Evolutionary conservation across 2,113 vertebrate species (phyloP), one percentile per base, ranked within the genome.

Genomic region (Salminus brasiliensis): DNA sequence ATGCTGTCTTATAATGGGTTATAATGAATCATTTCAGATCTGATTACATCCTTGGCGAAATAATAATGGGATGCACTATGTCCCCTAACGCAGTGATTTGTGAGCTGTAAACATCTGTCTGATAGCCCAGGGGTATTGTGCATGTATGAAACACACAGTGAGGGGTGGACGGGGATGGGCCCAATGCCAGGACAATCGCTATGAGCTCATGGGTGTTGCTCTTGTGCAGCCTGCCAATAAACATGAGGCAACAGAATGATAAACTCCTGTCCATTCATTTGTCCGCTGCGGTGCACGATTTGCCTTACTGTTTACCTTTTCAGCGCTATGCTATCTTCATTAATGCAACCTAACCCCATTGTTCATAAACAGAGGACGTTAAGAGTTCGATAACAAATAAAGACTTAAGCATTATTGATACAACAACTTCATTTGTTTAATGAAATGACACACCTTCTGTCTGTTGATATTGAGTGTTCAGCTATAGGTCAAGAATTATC

Each of bases 191-290:
- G 59, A 30, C 53, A 69, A 63, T 72, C 79, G 73, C 79, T 70
- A 77, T 81, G 78, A 78, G 75, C 75, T 87, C 83, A 82, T 47
- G 78, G 67, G 53, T 80, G 85, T 74, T 73, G 32, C 30, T 67
- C 4, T 66, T 30, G 30, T 53, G 32, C 25, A 57, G 80, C 67
- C 63, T 68, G 68, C 81, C 72, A 84, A 85, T 67, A 81, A 88
- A 85, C 67, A 74, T 36, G 69, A 88, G 53, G 62, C 72, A 77
- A 77, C 76, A 67, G 83, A 79, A 68, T 59, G 21, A 65, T 15
- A 55, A 21, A 66, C 55, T 45, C 60, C 32, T 65, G 43, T 53
- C 34, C 11, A 29, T 32, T 68, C 21, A 47, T 45, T 32, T 11
- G 23, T 63, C 55, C 16, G 21, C 36, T 0, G 4, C 36, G 29